Evolutionary conservation across 1,140 invertebrate species (phyloP).

Genomic region (Leptinotarsa defecta): DNA sequence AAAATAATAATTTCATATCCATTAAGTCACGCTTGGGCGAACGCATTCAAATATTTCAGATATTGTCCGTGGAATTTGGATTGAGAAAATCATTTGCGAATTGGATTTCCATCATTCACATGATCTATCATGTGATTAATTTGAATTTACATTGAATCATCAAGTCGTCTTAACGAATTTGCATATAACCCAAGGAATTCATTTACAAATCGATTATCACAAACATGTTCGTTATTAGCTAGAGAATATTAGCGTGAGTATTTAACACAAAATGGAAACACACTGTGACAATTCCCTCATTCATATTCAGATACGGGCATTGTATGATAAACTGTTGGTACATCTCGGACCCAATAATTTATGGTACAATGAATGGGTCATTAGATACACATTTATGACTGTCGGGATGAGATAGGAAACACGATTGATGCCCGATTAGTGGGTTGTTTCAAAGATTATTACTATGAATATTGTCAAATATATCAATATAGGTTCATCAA

Average conservation of each 20-base stretch:
- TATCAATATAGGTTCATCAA: no score
- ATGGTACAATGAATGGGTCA: no score
- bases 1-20: no score
- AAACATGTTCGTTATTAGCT: constrained; percentile 8
- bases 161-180: constrained; percentile 11
- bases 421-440: no score
- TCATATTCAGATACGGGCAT: neutral
- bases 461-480: no score
- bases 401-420: no score
- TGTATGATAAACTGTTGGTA: neutral
- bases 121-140: constrained; percentile 1
- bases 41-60: no score
- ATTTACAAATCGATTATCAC: constrained; percentile 6
- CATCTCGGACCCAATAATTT: no score
- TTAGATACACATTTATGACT: no score
- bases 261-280: neutral
- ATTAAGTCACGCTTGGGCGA: no score
- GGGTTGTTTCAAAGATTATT: no score
- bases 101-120: neutral
- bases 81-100: neutral
- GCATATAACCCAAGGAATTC: constrained; percentile 6
- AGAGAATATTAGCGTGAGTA: neutral
- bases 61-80: no score
- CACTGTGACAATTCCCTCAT: constrained; percentile 1
- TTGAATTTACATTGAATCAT: constrained; percentile 19